Conservation (phyloP, 2,888 invertebrate genomes). For the Xestia ashworthii region DNA sequence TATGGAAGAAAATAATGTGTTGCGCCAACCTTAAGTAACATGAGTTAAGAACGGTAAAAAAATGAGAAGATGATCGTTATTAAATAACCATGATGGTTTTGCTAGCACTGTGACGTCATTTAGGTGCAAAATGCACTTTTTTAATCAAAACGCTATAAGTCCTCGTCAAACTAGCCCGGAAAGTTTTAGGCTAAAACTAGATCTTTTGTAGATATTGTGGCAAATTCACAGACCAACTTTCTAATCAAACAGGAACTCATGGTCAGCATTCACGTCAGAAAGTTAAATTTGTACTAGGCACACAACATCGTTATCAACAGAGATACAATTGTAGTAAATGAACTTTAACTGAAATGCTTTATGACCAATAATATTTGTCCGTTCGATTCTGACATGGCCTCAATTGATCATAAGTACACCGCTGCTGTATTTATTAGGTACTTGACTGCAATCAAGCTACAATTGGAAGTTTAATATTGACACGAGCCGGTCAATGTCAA, state of each 20-base stretch:
- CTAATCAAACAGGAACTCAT: neutral
- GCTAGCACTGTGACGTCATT: neutral
- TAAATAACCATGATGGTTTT: neutral
- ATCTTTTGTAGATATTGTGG: neutral
- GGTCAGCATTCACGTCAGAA: conserved; percentile 3
- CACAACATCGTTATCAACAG: neutral
- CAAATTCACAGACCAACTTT: neutral
- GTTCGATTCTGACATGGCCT: conserved; percentile 18
- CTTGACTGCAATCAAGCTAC: conserved; percentile 15
- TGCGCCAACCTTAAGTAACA: neutral
- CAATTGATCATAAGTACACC: conserved; percentile 30
- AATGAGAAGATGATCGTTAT: neutral
- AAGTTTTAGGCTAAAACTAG: neutral
- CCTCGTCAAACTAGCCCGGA: neutral
- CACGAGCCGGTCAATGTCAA: conserved; percentile 27
- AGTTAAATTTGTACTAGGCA: neutral
- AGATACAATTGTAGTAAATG: neutral
- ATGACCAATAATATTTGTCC: conserved; percentile 3
- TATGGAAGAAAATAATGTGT: neutral
- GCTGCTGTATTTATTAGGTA: conserved; percentile 15
- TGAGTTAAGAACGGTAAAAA: neutral
- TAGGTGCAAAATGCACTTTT: neutral
- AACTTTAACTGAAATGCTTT: conserved; percentile 24
- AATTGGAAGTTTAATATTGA: conserved; percentile 32
- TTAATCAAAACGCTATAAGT: neutral